A percentile compares a stretch with the other conserved stretches of the same genome.
phyloP scores from a whole-genome alignment of 2,797 vertebrate genomes.

The Cyprinodon diabolis region DNA sequence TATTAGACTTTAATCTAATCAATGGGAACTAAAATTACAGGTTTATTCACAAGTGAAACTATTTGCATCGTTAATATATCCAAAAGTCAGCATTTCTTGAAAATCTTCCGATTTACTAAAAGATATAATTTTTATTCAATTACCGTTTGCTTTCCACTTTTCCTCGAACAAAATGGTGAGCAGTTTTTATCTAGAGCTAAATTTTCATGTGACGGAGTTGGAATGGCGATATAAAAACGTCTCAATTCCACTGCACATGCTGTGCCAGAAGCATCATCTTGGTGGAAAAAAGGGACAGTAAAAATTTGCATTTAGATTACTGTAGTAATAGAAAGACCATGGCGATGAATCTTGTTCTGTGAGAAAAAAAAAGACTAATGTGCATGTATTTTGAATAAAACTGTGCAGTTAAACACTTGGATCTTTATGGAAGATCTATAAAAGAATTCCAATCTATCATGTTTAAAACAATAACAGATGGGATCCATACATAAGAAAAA shows the following conservation, averaged over 20 bases:
- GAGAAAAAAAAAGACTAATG: conserved; percentile 75
- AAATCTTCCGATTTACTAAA: conserved; percentile 7
- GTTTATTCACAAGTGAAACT: conserved; percentile 32
- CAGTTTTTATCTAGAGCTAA: conserved; percentile 58
- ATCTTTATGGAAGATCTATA: conserved; percentile 47
- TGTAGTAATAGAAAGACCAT: conserved; percentile 83
- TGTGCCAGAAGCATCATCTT: conserved; percentile 74
- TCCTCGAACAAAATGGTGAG: conserved; percentile 55
- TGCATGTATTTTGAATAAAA: conserved; percentile 76
- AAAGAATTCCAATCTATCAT: conserved; percentile 49
- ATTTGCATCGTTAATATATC: conserved; percentile 24
- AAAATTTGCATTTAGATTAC: conserved; percentile 89
- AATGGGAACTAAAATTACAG: conserved; percentile 4
- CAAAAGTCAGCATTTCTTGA: conserved; percentile 13
- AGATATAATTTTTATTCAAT: conserved; percentile 35
- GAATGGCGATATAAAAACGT: conserved; percentile 48
- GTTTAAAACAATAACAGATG: conserved; percentile 27
- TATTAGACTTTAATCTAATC: conserved; percentile 21
- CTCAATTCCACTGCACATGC: conserved; percentile 67
- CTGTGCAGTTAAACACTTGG: conserved; percentile 72
- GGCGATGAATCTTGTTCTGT: conserved; percentile 73
- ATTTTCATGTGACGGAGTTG: conserved; percentile 53
- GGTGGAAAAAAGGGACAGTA: conserved; percentile 72
- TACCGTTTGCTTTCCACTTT: conserved; percentile 30
- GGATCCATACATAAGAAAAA: not conserved